Evolutionary conservation across 2,113 vertebrate species (phyloP).

Genomic region (Odocoileus hemionus): DNA sequence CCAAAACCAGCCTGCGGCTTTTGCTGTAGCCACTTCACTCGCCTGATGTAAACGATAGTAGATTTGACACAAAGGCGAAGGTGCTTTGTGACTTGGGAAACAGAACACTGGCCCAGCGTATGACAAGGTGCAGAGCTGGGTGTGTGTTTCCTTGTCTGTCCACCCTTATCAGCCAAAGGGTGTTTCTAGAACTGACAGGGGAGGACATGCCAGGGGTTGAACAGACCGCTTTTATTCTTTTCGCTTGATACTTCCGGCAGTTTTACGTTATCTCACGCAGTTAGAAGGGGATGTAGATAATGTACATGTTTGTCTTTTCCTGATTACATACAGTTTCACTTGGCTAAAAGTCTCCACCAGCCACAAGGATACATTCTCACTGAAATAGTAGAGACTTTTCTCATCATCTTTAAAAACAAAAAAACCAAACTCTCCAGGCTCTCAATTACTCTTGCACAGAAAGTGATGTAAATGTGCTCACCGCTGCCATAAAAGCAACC

Average conservation of each 20-base stretch:
- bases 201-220: constrained; percentile 7
- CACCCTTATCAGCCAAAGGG: constrained; percentile 14
- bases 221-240: constrained; percentile 53
- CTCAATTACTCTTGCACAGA: neutral
- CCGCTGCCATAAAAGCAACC: neutral
- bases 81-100: constrained; percentile 35
- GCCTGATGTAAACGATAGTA: neutral
- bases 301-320: constrained; percentile 63
- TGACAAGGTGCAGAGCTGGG: neutral
- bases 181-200: constrained; percentile 28
- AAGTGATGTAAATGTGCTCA: neutral
- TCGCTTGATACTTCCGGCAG: constrained; percentile 55
- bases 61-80: neutral
- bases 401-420: neutral
- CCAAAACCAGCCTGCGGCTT: neutral
- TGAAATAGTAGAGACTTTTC: neutral
- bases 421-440: neutral
- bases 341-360: constrained; percentile 44
- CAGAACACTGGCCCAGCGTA: neutral
- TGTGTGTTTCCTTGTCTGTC: constrained; percentile 50
- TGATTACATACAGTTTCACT: constrained; percentile 63
- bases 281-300: constrained; percentile 59
- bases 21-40: neutral
- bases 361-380: constrained; percentile 41
- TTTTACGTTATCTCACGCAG: constrained; percentile 54